phyloP scores from a whole-genome alignment of 2,797 vertebrate species.

The Capromys pilorides region DNA sequence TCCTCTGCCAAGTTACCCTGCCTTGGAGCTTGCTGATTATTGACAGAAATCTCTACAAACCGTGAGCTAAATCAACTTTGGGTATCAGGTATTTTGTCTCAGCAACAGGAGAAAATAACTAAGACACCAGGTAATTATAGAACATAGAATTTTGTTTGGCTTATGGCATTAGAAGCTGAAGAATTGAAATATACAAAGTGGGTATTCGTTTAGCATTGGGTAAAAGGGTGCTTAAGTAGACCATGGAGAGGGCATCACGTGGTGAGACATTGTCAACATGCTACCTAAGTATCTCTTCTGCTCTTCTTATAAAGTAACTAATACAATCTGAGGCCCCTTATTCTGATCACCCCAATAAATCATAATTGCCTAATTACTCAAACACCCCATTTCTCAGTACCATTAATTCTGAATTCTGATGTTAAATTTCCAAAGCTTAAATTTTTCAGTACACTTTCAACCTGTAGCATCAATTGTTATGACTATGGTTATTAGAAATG shows the following conservation, averaged over 20 bases:
- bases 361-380: not conserved
- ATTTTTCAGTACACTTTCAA: not conserved
- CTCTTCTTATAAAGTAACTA: not conserved
- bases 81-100: not conserved
- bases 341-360: not conserved
- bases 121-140: not conserved
- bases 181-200: not conserved
- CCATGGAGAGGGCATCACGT: too few relatives aligned
- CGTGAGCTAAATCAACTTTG: not conserved
- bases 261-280: too few relatives aligned
- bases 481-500: not conserved
- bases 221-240: not conserved
- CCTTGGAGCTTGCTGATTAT: not conserved
- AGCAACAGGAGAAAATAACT: not conserved
- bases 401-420: not conserved
- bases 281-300: not conserved
- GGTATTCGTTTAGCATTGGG: not conserved
- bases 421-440: not conserved
- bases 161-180: not conserved
- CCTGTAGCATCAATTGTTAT: not conserved
- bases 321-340: not conserved
- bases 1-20: not conserved
- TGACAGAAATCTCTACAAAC: not conserved
- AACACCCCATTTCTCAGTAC: not conserved
- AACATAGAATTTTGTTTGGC: not conserved